phyloP scores from a whole-genome alignment of 2,888 invertebrate species.

The Ptilodon capucinus region DNA sequence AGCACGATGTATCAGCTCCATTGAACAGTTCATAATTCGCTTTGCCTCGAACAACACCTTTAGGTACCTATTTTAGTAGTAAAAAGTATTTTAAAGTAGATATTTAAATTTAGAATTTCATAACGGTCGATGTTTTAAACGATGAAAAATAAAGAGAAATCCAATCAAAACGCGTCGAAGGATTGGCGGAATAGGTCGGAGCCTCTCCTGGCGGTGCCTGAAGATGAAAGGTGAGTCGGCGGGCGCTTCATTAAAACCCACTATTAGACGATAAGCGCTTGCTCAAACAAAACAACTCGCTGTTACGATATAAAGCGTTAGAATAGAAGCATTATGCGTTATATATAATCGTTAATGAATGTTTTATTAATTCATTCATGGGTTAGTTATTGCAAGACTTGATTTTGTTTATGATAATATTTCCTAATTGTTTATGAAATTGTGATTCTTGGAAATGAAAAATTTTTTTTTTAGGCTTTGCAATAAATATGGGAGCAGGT shows the following conservation, averaged over 20 bases:
- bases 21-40: conserved; percentile 51
- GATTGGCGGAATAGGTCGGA: conserved; percentile 69
- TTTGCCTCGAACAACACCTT: conserved; percentile 40
- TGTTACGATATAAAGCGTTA: conserved; percentile 47
- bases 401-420: too few species aligned
- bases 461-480: too few species aligned
- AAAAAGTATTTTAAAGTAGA: conserved; percentile 5
- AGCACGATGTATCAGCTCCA: conserved; percentile 31
- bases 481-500: too few species aligned
- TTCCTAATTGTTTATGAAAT: too few species aligned
- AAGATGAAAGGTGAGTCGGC: conserved; percentile 78
- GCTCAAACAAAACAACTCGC: conserved; percentile 58
- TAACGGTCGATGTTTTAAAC: conserved; percentile 24
- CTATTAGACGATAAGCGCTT: conserved; percentile 64
- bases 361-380: too few species aligned
- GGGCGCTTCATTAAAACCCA: conserved; percentile 69
- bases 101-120: conserved; percentile 14
- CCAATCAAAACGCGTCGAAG: conserved; percentile 61
- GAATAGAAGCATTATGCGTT: neutral
- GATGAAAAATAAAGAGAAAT: conserved; percentile 74
- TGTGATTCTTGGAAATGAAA: too few species aligned
- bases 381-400: conserved; percentile 6
- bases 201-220: conserved; percentile 72
- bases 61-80: neutral
- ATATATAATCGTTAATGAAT: too few species aligned